phyloP scores from a whole-genome alignment of 1,140 invertebrate genomes.

The Drosophila kanapiae region DNA sequence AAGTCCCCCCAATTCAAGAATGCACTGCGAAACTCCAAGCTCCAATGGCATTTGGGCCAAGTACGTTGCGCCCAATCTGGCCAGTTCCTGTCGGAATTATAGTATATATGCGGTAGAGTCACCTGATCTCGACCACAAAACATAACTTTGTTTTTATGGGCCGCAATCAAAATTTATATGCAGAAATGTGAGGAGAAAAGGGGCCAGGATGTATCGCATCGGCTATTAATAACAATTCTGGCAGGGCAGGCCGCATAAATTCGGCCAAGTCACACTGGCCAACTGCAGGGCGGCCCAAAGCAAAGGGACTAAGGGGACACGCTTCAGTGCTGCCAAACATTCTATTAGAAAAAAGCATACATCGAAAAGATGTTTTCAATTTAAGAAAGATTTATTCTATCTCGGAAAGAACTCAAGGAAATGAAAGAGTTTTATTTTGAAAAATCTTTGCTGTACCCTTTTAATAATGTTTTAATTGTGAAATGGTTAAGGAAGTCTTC shows the following conservation, averaged over 20 bases:
- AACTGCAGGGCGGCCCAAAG: constrained; percentile 5
- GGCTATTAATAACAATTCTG: constrained; percentile 64
- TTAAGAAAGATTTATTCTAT: not conserved
- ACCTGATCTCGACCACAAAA: constrained; percentile 41
- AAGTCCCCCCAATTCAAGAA: not conserved
- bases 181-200: constrained; percentile 21
- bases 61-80: constrained; percentile 1
- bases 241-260: constrained; percentile 43
- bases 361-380: not conserved
- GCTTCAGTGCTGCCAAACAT: not conserved
- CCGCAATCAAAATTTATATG: constrained; percentile 60
- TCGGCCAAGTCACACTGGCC: constrained; percentile 14
- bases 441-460: too few species aligned
- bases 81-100: not conserved
- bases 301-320: constrained; percentile 9
- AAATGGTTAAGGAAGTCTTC: too few species aligned
- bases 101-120: constrained; percentile 22
- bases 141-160: constrained; percentile 53
- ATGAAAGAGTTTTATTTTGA: too few species aligned
- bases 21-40: not conserved
- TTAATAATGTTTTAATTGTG: not conserved
- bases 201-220: constrained; percentile 45
- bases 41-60: not conserved
- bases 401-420: too few species aligned
- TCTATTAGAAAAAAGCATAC: not conserved